These are phyloP conservation scores for Lucifuga dentata DNA, from an alignment of 2,113 vertebrate genomes.

Conservation along the genomic window DNA sequence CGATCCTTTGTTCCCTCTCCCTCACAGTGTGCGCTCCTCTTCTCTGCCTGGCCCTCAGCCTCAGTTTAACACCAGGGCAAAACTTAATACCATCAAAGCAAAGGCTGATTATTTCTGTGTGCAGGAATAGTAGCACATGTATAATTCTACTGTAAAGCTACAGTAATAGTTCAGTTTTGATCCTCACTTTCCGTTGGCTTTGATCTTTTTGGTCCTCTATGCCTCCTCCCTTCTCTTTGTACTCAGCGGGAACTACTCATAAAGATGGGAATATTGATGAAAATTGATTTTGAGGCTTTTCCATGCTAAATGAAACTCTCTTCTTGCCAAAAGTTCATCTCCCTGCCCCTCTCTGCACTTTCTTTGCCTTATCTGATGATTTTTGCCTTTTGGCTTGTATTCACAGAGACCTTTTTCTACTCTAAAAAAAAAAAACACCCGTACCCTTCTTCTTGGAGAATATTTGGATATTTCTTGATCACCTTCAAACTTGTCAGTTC, in stretches of 20 bases:
- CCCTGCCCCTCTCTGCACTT: neutral
- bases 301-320: slow-evolving; percentile 38
- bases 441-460: slow-evolving; percentile 1
- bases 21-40: neutral
- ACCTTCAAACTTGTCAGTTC: too few species aligned
- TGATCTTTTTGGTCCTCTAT: slow-evolving; percentile 64
- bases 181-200: slow-evolving; percentile 62
- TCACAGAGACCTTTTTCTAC: slow-evolving; percentile 50
- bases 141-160: slow-evolving; percentile 65
- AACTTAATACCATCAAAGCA: slow-evolving; percentile 71
- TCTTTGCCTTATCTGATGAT: slow-evolving; percentile 43
- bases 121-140: slow-evolving; percentile 39
- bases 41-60: slow-evolving; percentile 26
- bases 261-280: slow-evolving; percentile 56
- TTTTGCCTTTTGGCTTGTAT: slow-evolving; percentile 44
- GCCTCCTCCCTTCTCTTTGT: slow-evolving; percentile 32
- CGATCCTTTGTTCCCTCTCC: slow-evolving; percentile 7
- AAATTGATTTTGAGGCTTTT: slow-evolving; percentile 53
- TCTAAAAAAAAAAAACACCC: slow-evolving; percentile 39
- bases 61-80: slow-evolving; percentile 53
- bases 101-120: slow-evolving; percentile 48
- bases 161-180: slow-evolving; percentile 63
- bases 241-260: slow-evolving; percentile 8
- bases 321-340: neutral
- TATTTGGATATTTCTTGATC: neutral